phyloP scores from a whole-genome alignment of 1,140 invertebrate genomes.

The Carcinoscorpius rotundicauda region DNA sequence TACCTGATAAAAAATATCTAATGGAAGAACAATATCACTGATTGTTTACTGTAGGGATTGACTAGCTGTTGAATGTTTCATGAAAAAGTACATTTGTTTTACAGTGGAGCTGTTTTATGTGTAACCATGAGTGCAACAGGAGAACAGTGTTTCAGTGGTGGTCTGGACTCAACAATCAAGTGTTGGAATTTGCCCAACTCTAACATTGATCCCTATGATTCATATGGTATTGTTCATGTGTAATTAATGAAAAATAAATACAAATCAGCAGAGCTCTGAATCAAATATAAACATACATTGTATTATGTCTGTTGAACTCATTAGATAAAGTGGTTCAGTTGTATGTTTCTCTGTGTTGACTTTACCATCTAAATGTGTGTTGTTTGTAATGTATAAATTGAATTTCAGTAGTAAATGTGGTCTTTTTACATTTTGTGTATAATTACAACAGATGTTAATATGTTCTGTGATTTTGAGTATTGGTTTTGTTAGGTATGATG shows the following conservation, averaged over 20 bases:
- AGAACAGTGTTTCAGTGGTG: slow-evolving; percentile 87
- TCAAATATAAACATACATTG: neutral
- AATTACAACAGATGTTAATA: too few species aligned
- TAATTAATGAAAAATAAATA: too few species aligned
- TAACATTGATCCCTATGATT: slow-evolving; percentile 93
- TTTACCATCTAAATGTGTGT: neutral
- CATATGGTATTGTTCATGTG: slow-evolving; percentile 49
- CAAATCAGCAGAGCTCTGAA: too few species aligned
- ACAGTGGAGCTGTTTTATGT: slow-evolving; percentile 70
- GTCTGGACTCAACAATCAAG: slow-evolving; percentile 81
- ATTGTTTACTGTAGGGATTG: too few species aligned
- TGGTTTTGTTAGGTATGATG: too few species aligned
- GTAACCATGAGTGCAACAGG: slow-evolving; percentile 81
- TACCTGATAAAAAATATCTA: neutral
- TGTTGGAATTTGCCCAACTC: slow-evolving; percentile 90
- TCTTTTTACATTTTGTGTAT: too few species aligned
- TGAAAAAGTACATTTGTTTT: slow-evolving; percentile 6
- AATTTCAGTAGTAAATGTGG: too few species aligned
- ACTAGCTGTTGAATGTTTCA: neutral
- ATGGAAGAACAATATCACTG: too few species aligned
- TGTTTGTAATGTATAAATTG: too few species aligned
- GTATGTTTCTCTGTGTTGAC: neutral
- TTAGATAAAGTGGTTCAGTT: slow-evolving; percentile 8
- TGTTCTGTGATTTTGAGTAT: too few species aligned
- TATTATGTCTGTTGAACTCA: slow-evolving; percentile 19